phyloP scores from a whole-genome alignment of 2,113 vertebrate genomes.

The Zosterops lateralis region DNA sequence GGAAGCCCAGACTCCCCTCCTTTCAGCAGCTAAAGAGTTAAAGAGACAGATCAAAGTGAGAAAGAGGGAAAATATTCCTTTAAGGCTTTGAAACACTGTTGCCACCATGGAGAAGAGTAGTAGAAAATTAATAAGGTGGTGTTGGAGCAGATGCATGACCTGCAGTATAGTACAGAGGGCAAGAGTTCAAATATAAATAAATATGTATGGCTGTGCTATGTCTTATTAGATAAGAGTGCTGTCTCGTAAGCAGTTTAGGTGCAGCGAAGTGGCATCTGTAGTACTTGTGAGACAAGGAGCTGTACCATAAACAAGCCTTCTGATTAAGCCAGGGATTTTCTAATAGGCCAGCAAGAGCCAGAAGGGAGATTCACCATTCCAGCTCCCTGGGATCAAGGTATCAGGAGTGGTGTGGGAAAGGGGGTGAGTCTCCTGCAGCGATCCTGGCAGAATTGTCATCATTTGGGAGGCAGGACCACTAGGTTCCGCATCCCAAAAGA shows the following conservation, averaged over 20 bases:
- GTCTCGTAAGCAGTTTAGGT: slow-evolving; percentile 70
- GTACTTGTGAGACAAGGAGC: slow-evolving; percentile 47
- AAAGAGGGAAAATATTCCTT: slow-evolving; percentile 45
- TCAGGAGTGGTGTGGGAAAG: not conserved
- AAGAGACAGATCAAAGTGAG: slow-evolving; percentile 35
- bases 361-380: not conserved
- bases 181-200: slow-evolving; percentile 74
- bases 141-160: slow-evolving; percentile 67
- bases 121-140: slow-evolving; percentile 72
- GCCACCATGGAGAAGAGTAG: slow-evolving; percentile 53
- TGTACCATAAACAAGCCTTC: slow-evolving; percentile 49
- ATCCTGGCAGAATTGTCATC: not conserved
- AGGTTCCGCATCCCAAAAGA: not conserved
- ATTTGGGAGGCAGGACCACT: not conserved
- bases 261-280: slow-evolving; percentile 65
- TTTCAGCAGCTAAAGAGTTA: slow-evolving; percentile 52
- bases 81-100: slow-evolving; percentile 39
- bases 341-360: not conserved
- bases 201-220: slow-evolving; percentile 70
- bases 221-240: slow-evolving; percentile 70
- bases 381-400: not conserved
- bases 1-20: not conserved
- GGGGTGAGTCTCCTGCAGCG: not conserved
- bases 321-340: slow-evolving; percentile 56
- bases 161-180: slow-evolving; percentile 64